Evolutionary conservation across 2,888 invertebrate species (phyloP).

Genomic region (Pinctada fucata): DNA sequence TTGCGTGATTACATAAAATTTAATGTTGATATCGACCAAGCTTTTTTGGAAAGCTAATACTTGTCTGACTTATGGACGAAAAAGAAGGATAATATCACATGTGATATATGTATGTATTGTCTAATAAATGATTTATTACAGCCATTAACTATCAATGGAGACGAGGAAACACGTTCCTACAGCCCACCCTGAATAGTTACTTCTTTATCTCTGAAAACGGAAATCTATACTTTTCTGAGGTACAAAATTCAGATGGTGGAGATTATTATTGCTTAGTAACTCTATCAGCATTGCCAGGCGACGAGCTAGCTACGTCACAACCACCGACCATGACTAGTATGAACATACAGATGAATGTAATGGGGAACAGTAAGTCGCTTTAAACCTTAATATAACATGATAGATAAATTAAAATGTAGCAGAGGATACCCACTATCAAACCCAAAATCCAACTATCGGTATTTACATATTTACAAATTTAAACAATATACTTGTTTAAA

Average conservation of each 20-base stretch:
- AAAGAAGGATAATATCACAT: too few species aligned
- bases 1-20: too few species aligned
- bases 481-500: too few species aligned
- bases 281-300: constrained; percentile 47
- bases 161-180: constrained; percentile 86
- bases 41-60: too few species aligned
- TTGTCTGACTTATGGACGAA: too few species aligned
- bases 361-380: constrained; percentile 51
- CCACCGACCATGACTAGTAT: constrained; percentile 56
- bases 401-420: too few species aligned
- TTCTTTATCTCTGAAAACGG: constrained; percentile 96
- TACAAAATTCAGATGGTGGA: constrained; percentile 85
- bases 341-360: constrained; percentile 54
- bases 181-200: constrained; percentile 87
- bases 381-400: background rate
- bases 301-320: constrained; percentile 50
- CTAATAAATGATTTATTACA: constrained; percentile 23
- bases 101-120: too few species aligned
- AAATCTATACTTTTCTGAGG: constrained; percentile 93
- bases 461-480: too few species aligned
- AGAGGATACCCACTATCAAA: too few species aligned
- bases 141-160: constrained; percentile 53
- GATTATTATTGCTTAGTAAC: constrained; percentile 63
- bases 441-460: too few species aligned
- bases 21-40: too few species aligned